These are phyloP conservation scores for Tiliacea citrago DNA, from an alignment of 2,888 invertebrate species.

Conservation along the genomic window DNA sequence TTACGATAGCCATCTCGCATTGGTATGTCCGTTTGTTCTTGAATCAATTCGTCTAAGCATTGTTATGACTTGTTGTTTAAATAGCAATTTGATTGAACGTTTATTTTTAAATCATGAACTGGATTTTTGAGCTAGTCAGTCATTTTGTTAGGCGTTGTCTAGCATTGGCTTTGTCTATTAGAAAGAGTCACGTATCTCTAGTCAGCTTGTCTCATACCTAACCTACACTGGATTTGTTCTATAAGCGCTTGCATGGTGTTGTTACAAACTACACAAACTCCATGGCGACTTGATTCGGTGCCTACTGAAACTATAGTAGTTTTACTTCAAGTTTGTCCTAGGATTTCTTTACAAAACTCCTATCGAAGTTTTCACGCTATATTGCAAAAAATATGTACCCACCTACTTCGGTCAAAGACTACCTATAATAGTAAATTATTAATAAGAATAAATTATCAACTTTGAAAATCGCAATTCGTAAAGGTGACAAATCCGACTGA, in stretches of 20 bases:
- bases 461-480: not conserved
- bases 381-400: not conserved
- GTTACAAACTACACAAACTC: not conserved
- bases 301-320: not conserved
- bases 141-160: not conserved
- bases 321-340: not conserved
- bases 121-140: not conserved
- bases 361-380: not conserved
- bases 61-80: constrained; percentile 12
- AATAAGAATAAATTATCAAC: not conserved
- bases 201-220: not conserved
- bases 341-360: not conserved
- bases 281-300: not conserved
- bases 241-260: not conserved
- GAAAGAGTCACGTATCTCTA: not conserved
- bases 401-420: not conserved
- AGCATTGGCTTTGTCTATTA: not conserved
- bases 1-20: constrained; percentile 15
- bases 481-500: not conserved
- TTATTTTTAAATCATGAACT: not conserved
- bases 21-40: constrained; percentile 22
- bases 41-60: constrained; percentile 13
- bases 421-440: not conserved
- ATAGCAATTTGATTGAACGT: not conserved
- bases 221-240: not conserved